These are phyloP conservation scores for Smittia aterrima DNA, from an alignment of 2,888 invertebrate genomes.

Conservation along the genomic window DNA sequence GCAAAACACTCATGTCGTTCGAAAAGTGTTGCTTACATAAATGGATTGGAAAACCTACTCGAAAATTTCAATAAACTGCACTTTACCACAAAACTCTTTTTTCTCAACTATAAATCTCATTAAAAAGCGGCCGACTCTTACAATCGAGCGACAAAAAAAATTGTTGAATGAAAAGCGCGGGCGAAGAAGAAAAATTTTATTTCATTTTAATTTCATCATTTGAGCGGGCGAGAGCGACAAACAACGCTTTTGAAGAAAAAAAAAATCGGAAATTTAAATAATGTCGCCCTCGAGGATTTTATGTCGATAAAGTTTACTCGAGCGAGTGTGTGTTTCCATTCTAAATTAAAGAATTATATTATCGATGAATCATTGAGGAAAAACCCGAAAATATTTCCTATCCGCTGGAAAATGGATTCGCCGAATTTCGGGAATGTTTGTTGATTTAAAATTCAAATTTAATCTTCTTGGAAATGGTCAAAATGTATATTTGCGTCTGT, in stretches of 20 bases:
- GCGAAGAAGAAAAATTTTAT: conserved; percentile 27
- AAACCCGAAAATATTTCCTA: neutral
- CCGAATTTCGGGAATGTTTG: neutral
- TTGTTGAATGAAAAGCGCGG: conserved; percentile 24
- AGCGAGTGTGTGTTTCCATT: neutral
- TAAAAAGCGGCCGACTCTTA: neutral
- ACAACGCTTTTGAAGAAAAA: neutral
- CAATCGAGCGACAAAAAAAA: neutral
- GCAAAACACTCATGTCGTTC: neutral
- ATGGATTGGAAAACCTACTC: conserved; percentile 15
- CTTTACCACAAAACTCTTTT: conserved; percentile 24
- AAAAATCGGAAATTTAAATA: neutral
- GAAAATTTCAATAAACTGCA: conserved; percentile 20
- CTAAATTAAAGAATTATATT: neutral
- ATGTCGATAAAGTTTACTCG: neutral
- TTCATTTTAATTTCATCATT: conserved; percentile 12
- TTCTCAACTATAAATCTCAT: neutral
- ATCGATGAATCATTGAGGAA: neutral
- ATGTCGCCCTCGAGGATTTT: conserved; percentile 22
- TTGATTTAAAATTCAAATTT: neutral
- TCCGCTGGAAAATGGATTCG: neutral
- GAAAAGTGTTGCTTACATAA: conserved; percentile 2
- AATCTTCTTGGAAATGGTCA: no score
- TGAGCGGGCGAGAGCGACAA: conserved; percentile 12
- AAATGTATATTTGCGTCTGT: no score